Evolutionary conservation across 2,797 vertebrate genomes (phyloP).

Genomic region (Menidia menidia): DNA sequence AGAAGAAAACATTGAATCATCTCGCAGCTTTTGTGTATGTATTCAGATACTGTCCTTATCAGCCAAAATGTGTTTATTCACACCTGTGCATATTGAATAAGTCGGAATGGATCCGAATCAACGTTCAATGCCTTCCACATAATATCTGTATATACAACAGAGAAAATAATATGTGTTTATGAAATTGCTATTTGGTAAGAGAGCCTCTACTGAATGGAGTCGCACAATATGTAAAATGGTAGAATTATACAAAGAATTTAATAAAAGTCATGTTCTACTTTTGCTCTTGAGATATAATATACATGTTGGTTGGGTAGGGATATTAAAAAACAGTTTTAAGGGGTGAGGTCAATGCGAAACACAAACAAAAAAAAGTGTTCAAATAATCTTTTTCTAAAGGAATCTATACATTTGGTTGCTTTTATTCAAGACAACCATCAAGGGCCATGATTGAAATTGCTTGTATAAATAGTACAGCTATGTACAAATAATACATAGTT

Average conservation of each 20-base stretch:
- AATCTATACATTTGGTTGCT: too few species aligned
- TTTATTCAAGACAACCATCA: too few species aligned
- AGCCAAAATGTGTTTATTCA: conserved; percentile 2
- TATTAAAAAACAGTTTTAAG: neutral
- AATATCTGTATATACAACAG: conserved; percentile 29
- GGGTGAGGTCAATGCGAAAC: neutral
- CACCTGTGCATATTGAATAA: conserved; percentile 13
- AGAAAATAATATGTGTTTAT: conserved; percentile 20
- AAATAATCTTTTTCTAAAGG: too few species aligned
- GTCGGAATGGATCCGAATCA: conserved; percentile 19
- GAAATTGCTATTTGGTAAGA: conserved; percentile 36
- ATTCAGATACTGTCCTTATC: conserved; percentile 1
- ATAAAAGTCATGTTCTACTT: conserved; percentile 29
- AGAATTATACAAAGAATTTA: conserved; percentile 45
- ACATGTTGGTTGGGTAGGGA: neutral
- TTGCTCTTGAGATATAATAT: conserved; percentile 5
- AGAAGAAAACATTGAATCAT: neutral
- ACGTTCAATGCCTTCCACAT: conserved; percentile 14
- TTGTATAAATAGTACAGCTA: neutral
- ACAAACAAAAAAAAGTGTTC: too few species aligned
- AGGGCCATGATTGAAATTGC: neutral
- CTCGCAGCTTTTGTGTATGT: neutral
- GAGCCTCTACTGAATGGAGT: conserved; percentile 27
- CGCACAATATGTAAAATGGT: conserved; percentile 41
- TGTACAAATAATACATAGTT: too few species aligned